Percentiles rank a stretch among this genome's conserved stretches.
Conservation (phyloP, 2,797 vertebrate species). For the Phrynocephalus guinanensis region DNA sequence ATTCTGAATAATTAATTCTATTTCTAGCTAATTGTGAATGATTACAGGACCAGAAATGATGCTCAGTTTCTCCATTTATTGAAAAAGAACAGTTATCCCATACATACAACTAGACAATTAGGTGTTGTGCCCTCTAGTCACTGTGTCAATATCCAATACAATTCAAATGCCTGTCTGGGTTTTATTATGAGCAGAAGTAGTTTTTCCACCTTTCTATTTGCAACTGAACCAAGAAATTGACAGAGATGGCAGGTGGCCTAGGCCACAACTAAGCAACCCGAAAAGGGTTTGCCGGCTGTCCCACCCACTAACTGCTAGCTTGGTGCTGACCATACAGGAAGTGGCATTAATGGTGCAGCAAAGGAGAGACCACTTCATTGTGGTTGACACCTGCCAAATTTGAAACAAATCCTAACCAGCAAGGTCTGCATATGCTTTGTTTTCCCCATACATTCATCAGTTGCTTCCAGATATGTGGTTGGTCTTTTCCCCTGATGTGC, state of each 20-base stretch:
- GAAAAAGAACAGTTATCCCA: background rate
- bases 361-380: too few relatives aligned
- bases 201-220: background rate
- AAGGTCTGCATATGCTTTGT: background rate
- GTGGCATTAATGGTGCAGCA: background rate
- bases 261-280: background rate
- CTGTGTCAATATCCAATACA: background rate
- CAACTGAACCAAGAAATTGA: background rate
- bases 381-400: background rate
- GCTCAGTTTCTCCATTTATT: background rate
- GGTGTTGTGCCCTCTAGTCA: background rate
- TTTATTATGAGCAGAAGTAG: background rate
- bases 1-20: constrained; percentile 15
- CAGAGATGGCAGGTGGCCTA: too few relatives aligned
- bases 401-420: background rate
- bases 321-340: background rate
- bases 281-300: background rate
- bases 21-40: background rate
- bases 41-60: background rate
- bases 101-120: background rate
- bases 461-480: background rate
- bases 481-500: background rate
- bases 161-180: background rate
- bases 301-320: background rate
- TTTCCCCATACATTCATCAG: background rate